Base-by-base conservation (phyloP, 1,140 invertebrate genomes). In the Aphidius ervi region DNA sequence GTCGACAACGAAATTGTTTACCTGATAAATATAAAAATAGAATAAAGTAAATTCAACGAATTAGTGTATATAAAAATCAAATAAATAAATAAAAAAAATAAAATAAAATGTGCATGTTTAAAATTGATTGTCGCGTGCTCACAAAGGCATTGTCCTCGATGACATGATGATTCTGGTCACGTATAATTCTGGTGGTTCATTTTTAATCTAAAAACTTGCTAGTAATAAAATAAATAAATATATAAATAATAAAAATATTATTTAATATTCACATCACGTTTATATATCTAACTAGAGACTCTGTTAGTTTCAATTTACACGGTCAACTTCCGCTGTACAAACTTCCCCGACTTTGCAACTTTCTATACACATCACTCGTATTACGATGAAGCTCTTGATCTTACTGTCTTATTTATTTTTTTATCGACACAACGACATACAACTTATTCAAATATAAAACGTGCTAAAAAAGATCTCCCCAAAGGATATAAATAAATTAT, bases 261-360 rank as follows among this genome's bases (percentile, higher is more conserved):
- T 20, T 16, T 20, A 48, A 20, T 48, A 65, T 67, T 63, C 59
- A 49, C 55, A 50, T 49, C 58, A 68, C 68, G 59, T 47, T 56
- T 64, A 54, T 64, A 54, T 3, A 31, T 31, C 23, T 31, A 31
- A 31, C 23, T 31, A 31, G 23, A 1, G 23, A 31, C 23, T 31
- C 42, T 56, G 55, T 62, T 40, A 45, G 47, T 56, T 62, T 56
- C 49, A 62, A 62, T 62, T 62, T 59, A 63, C 58, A 65, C 50
- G 65, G 47, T 49, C 63, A 56, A 63, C 67, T 70, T 70, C 69
- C 69, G 67, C 46, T 60, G 49, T 63, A 60, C 42, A 68, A 63
- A 68, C 63, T 10, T 23, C 50, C 50, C 45, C 37, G 50, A 54
- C 47, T 53, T 37, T 41, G 40, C 49, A 59, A 23, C 46, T 57